phyloP scores from a whole-genome alignment of 1,140 invertebrate genomes.

The Danaus plexippus region DNA sequence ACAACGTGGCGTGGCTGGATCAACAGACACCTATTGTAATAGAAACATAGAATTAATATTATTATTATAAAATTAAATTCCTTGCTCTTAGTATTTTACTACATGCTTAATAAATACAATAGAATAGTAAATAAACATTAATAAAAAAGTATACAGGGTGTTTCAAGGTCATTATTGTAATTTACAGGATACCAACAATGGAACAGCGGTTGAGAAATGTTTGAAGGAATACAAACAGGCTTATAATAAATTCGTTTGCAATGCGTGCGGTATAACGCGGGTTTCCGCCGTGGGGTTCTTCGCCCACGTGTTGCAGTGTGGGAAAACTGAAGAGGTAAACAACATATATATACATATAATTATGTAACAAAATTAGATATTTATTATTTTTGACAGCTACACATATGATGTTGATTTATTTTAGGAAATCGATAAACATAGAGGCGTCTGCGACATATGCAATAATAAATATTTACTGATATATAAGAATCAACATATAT shows the following conservation, averaged over 20 bases:
- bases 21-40: conserved; percentile 47
- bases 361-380: too few relatives aligned
- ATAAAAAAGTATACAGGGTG: conserved; percentile 2
- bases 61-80: too few relatives aligned
- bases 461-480: conserved; percentile 71
- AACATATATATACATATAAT: conserved; percentile 4
- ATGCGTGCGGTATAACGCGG: conserved; percentile 70
- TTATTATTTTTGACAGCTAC: too few relatives aligned
- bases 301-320: conserved; percentile 76
- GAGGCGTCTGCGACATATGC: conserved; percentile 73
- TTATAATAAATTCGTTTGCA: conserved; percentile 71
- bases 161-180: conserved; percentile 14
- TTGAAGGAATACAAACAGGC: conserved; percentile 40
- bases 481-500: conserved; percentile 72
- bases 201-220: conserved; percentile 30
- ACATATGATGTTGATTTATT: conserved; percentile 14
- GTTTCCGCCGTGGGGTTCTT: conserved; percentile 75
- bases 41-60: too few relatives aligned
- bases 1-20: conserved; percentile 38
- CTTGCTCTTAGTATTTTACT: too few relatives aligned
- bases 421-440: conserved; percentile 70
- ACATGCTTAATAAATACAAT: too few relatives aligned
- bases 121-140: too few relatives aligned
- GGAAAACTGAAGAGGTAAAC: conserved; percentile 72
- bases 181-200: conserved; percentile 42